A percentile compares a stretch with the other conserved stretches of the same genome.
Conservation (phyloP, 2,797 vertebrate species). For the Ctenopoma kingsleyae region DNA sequence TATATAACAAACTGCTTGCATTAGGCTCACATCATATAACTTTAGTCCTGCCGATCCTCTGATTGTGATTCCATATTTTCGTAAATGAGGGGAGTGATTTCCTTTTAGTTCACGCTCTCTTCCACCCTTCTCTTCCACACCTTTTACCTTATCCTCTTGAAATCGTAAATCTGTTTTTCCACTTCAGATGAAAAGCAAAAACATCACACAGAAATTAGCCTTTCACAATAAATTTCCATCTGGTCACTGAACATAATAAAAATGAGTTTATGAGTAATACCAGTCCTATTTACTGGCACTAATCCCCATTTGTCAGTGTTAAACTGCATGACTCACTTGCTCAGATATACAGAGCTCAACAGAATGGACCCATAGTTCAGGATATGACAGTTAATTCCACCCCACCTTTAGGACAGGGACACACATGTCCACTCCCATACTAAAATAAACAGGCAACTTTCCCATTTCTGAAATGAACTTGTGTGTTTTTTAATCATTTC, state of each 20-base stretch:
- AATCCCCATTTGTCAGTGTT: constrained; percentile 29
- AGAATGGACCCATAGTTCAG: constrained; percentile 28
- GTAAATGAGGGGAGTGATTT: constrained; percentile 68
- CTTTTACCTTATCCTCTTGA: constrained; percentile 14
- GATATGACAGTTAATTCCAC: constrained; percentile 42
- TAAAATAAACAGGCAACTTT: constrained; percentile 53
- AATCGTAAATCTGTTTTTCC: constrained; percentile 61
- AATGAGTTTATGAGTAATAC: constrained; percentile 7
- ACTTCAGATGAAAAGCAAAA: constrained; percentile 33
- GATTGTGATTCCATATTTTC: constrained; percentile 66
- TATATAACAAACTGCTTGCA: constrained; percentile 53
- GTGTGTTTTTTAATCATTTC: constrained; percentile 70
- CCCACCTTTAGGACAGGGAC: constrained; percentile 37
- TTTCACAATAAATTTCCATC: constrained; percentile 23
- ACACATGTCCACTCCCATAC: constrained; percentile 22
- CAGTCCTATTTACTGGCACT: not conserved
- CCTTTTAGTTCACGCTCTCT: constrained; percentile 14
- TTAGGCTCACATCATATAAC: constrained; percentile 38
- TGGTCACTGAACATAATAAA: constrained; percentile 5
- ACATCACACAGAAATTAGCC: no score
- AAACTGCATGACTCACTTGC: constrained; percentile 2
- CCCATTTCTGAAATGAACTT: constrained; percentile 54
- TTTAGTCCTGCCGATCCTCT: constrained; percentile 45
- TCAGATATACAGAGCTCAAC: constrained; percentile 34
- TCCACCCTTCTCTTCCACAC: constrained; percentile 22